Base-by-base conservation (phyloP, 2,888 invertebrate genomes). In the Empis stercorea region DNA sequence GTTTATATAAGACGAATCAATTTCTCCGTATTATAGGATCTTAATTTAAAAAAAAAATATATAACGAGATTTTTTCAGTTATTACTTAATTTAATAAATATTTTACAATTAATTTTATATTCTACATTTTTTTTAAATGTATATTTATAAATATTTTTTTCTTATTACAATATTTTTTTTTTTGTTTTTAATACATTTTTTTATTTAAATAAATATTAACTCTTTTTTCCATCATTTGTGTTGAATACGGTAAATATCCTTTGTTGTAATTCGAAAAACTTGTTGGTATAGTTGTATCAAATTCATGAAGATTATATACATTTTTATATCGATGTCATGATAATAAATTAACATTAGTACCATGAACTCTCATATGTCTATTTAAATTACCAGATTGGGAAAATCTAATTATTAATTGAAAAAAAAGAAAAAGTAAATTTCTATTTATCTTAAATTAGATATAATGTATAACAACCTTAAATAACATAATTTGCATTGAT, bases 321-420 rank as follows among this genome's bases (percentile, higher is more conserved):
- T 11, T 11, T 39, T 39, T 39, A 20, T 16, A 20, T 59, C 68
- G 61, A 54, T 76, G 79, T 79, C 78, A 79, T 72, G 78, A 78
- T 57, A 78, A 70, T 62, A 78, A 69, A 38, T 73, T 72, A 46
- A 72, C 71, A 64, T 76, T 78, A 57, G 78, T 78, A 32, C 87
- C 86, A 64, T 99, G 99, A 4, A 99, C 96, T 57, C 96, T 78
- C 96, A 97, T 96, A 71, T 99, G 99, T 59, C 99, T 80, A 73
- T 99, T 99, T 51, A 99, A 76, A 71, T 99, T 99, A 49, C 99
- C 99, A 38, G 95, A 95, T 66, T 99, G 97, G 7, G 95, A 95
- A 71, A 99, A 99, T 63, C 79, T 78, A 66, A 1, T 54, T 53
- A 43, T 36, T 16, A n/a, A n/a, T n/a, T 39, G 20, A 17, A 45